Percentiles rank a stretch among this genome's conserved stretches.
Evolutionary conservation across 2,888 invertebrate species (phyloP).

Genomic region (Zele albiditarsus): DNA sequence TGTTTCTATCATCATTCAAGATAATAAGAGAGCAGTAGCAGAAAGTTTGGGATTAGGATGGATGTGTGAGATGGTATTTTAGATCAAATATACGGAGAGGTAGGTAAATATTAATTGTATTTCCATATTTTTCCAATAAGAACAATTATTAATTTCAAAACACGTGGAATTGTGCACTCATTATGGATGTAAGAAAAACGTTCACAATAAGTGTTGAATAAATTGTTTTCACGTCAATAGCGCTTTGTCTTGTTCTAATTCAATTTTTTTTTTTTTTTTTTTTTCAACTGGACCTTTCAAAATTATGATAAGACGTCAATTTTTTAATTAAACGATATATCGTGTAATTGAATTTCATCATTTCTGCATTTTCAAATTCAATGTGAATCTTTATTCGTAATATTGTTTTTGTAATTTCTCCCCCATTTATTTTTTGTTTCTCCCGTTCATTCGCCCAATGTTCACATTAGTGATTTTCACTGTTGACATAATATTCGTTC

Average conservation of each 20-base stretch:
- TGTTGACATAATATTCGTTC: constrained; percentile 58
- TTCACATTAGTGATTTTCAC: constrained; percentile 44
- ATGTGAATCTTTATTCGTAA: constrained; percentile 47
- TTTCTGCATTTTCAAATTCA: constrained; percentile 48
- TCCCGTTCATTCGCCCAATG: constrained; percentile 13
- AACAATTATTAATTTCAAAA: not conserved
- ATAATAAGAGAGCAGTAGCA: not conserved
- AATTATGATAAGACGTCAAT: not conserved
- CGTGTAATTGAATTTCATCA: constrained; percentile 19
- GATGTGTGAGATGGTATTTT: not conserved
- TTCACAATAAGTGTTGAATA: not conserved
- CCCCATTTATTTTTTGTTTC: too few relatives aligned
- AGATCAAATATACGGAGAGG: not conserved
- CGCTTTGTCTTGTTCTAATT: not conserved
- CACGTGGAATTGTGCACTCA: not conserved
- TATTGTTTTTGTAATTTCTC: constrained; percentile 38
- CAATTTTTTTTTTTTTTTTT: not conserved
- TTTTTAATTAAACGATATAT: not conserved
- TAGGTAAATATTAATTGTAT: not conserved
- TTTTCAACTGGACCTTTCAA: not conserved
- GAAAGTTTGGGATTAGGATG: not conserved
- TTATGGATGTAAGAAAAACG: not conserved
- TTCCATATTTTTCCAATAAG: not conserved
- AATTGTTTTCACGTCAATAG: not conserved
- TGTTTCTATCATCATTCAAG: not conserved